Percentiles rank a stretch among this genome's conserved stretches.
These are phyloP conservation scores for Drosophila tripunctata DNA, from an alignment of 2,888 invertebrate genomes.

Conservation along the genomic window DNA sequence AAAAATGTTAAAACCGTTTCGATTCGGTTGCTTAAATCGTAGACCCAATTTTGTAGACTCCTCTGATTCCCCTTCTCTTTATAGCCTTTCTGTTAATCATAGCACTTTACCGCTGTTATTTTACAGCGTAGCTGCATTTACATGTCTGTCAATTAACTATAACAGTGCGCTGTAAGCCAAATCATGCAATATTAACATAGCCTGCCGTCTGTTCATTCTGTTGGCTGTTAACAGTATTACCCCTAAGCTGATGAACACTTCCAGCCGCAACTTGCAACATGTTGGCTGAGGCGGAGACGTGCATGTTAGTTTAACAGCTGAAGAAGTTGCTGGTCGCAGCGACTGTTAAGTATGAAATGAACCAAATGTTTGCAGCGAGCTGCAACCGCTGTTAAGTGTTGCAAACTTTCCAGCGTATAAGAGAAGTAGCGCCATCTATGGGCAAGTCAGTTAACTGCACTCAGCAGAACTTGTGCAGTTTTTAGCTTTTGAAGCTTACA, in stretches of 20 bases:
- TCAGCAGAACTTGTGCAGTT: background rate
- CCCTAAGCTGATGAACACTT: conserved; percentile 59
- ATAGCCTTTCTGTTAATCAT: background rate
- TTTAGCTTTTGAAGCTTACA: background rate
- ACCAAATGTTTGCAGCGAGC: background rate
- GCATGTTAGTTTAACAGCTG: conserved; percentile 14
- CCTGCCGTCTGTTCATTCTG: conserved; percentile 19
- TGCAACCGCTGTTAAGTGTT: conserved; percentile 2
- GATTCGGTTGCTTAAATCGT: background rate
- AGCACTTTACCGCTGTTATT: background rate
- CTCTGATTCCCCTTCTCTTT: too few species aligned
- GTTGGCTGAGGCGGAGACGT: conserved; percentile 8
- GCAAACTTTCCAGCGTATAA: conserved; percentile 65
- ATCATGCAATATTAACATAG: background rate
- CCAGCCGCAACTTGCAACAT: conserved; percentile 41
- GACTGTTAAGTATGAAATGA: background rate
- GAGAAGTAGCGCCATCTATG: conserved; percentile 58
- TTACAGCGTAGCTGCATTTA: background rate
- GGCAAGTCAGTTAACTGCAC: background rate
- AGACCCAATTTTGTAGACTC: background rate
- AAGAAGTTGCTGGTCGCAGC: background rate
- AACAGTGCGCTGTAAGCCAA: background rate
- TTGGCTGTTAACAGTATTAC: conserved; percentile 11
- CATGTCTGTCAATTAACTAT: background rate
- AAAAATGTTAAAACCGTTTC: too few species aligned